These are phyloP conservation scores for Clarias pachynema DNA, from an alignment of 2,797 vertebrate species.

Conservation along the genomic window DNA sequence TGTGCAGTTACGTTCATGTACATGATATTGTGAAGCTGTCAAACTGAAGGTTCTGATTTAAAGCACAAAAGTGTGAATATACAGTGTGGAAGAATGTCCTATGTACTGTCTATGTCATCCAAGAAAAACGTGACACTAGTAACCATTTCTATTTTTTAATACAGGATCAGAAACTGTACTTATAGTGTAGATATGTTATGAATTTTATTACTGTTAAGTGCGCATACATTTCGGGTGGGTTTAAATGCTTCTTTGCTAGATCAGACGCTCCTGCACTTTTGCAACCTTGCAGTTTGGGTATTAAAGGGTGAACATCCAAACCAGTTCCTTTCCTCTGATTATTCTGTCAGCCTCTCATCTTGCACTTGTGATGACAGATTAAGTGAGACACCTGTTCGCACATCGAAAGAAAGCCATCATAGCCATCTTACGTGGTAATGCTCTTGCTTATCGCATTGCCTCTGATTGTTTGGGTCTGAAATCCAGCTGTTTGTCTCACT, in stretches of 20 bases:
- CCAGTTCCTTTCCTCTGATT: constrained; percentile 38
- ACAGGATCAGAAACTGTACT: background rate
- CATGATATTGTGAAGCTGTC: background rate
- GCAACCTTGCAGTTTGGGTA: constrained; percentile 24
- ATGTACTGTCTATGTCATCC: background rate
- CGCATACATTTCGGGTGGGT: background rate
- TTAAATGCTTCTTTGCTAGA: background rate
- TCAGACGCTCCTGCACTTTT: background rate
- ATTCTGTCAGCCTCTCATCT: constrained; percentile 39
- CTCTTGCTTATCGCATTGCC: constrained; percentile 9
- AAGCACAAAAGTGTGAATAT: background rate
- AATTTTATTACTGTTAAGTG: background rate
- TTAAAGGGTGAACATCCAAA: constrained; percentile 42
- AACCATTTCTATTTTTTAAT: background rate
- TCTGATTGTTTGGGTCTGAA: constrained; percentile 22
- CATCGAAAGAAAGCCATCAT: constrained; percentile 33
- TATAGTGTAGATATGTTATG: background rate
- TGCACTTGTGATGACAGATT: constrained; percentile 29
- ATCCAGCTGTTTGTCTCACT: constrained; percentile 30
- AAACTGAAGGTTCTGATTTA: background rate
- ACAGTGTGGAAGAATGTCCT: background rate
- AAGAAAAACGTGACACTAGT: background rate
- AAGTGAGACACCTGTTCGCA: constrained; percentile 38
- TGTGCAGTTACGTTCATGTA: background rate
- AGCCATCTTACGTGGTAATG: constrained; percentile 5